Base-by-base conservation (phyloP, 2,113 vertebrate species). In the Anoplopoma fimbria region DNA sequence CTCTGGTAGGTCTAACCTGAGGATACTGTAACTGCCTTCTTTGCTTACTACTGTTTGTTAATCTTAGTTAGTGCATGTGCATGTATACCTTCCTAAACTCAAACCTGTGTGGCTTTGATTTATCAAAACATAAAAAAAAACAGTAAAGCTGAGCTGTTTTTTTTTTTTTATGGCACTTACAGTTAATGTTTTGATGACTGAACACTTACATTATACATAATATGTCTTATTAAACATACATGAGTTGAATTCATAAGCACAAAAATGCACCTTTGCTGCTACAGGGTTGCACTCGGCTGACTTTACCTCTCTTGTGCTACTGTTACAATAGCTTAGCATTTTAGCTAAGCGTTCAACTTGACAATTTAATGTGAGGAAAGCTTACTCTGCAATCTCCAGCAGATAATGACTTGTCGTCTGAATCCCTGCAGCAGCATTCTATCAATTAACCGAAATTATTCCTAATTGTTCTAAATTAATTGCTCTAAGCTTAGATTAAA, bases 401-500 rank as follows among this genome's bases (percentile, higher is more conserved):
- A 68, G 53, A 55, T 68, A 58, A 86, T 27, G 70, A 69, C 63
- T 25, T 14, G n/a, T 14, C n/a, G 19, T 23, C 31, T 29, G 33
- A 36, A 55, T 55, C 58, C 38, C 57, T 38, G 74, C 64, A 12
- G 38, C 67, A 38, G 57, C 51, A 42, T 75, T 57, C 33, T 5
- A 5, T 40, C 60, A 73, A 82, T 84, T 77, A 49, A 2, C 23
- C 53, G 27, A 17, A 80, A 55, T 27, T 21, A 67, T 21, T 27
- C 19, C 27, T 31, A 27, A 53, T 80, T 83, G 69, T 69, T 76
- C 70, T 7, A 6, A 58, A 27, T 58, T 5, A 58, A 57, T 57
- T 14, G n/a, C 53, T 69, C 62, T 55, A 21, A 42, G 71, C 77
- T 29, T 58, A 36, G 47, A 77, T 60, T 25, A 40, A 36, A 51